Percentiles rank a stretch among this genome's conserved stretches.
Conservation (phyloP, 2,797 vertebrate species). For the Rhabdomys pumilio region DNA sequence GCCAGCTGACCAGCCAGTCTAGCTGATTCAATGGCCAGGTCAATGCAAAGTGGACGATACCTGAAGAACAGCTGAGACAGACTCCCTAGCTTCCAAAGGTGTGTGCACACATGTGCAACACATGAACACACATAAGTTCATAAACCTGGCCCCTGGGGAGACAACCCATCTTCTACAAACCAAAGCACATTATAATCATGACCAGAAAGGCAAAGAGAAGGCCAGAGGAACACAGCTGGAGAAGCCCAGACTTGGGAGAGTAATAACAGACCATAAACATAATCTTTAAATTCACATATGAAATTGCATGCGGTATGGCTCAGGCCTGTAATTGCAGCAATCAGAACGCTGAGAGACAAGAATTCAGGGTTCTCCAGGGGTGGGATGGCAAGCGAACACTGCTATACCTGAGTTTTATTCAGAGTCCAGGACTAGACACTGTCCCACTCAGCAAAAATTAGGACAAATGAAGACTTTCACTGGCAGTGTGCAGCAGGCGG, state of each 20-base stretch:
- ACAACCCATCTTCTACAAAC: conserved; percentile 51
- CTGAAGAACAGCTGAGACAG: not conserved
- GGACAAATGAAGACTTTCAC: not conserved
- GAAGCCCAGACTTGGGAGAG: not conserved
- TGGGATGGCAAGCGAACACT: too few species aligned
- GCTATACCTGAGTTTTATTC: too few species aligned
- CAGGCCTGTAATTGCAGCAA: not conserved
- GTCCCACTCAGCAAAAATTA: not conserved
- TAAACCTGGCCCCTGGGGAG: not conserved
- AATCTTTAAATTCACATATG: conserved; percentile 2
- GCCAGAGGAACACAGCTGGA: not conserved
- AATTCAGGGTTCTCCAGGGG: not conserved
- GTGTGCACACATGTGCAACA: not conserved
- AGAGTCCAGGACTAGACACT: not conserved
- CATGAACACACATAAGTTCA: not conserved
- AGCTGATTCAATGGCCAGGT: not conserved
- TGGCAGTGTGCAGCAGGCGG: not conserved
- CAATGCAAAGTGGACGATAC: not conserved
- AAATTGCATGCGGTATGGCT: not conserved
- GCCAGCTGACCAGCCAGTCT: not conserved
- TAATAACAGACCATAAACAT: not conserved
- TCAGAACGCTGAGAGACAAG: not conserved
- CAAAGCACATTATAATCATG: not conserved
- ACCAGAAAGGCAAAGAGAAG: conserved; percentile 47
- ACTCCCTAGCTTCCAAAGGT: not conserved